Percentiles rank a stretch among this genome's conserved stretches.
These are phyloP conservation scores for Hemibagrus wyckioides DNA, from an alignment of 2,113 vertebrate species.

Conservation along the genomic window DNA sequence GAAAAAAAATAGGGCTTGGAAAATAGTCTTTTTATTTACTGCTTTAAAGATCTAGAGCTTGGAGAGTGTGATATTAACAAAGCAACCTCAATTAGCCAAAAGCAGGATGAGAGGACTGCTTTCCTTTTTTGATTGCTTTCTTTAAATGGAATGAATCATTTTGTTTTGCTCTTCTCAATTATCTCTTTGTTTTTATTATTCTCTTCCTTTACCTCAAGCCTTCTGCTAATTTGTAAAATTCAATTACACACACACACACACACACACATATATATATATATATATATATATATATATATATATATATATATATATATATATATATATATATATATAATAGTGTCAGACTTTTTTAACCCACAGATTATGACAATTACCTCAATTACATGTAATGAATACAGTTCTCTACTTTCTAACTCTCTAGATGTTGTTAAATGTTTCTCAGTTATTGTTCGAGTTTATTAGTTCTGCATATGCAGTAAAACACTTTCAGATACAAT, in stretches of 20 bases:
- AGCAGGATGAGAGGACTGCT: background rate
- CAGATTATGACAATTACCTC: background rate
- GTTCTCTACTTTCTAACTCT: background rate
- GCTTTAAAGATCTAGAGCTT: background rate
- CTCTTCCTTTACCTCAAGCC: background rate
- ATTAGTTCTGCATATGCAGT: background rate
- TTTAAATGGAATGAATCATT: background rate
- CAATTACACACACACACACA: background rate
- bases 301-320: too few species aligned
- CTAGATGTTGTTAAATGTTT: background rate
- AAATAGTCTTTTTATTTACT: background rate
- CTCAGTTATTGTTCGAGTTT: background rate
- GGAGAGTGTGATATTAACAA: background rate
- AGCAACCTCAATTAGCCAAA: background rate
- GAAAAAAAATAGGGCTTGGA: background rate
- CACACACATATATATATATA: too few species aligned
- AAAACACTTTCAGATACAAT: too few species aligned
- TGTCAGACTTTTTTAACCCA: background rate
- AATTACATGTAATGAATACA: background rate
- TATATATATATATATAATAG: too few species aligned
- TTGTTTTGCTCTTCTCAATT: background rate
- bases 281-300: too few species aligned
- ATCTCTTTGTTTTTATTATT: background rate
- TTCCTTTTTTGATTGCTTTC: background rate
- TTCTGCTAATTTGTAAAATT: background rate